phyloP scores from a whole-genome alignment of 2,797 vertebrate species.

The Paramormyrops hopkinsi region DNA sequence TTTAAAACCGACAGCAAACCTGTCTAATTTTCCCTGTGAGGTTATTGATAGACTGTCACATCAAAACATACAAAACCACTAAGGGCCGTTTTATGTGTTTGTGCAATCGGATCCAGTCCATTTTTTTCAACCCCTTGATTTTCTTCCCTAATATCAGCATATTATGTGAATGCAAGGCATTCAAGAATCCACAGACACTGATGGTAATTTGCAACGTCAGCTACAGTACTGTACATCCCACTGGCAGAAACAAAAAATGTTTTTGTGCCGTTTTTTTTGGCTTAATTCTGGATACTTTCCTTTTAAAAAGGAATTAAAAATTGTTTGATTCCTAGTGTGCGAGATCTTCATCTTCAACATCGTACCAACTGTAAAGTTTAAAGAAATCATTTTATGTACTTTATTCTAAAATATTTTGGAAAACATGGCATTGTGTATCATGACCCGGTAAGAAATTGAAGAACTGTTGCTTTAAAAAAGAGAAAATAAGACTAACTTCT shows the following conservation, averaged over 20 bases:
- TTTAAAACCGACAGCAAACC: constrained; percentile 75
- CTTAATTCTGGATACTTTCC: background rate
- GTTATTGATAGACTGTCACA: constrained; percentile 75
- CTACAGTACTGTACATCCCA: background rate
- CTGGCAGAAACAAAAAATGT: background rate
- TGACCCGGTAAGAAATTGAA: background rate
- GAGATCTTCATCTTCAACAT: background rate
- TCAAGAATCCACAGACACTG: background rate
- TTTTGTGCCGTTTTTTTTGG: background rate
- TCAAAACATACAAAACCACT: constrained; percentile 65
- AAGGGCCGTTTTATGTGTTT: constrained; percentile 73
- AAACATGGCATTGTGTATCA: background rate
- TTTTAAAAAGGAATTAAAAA: background rate
- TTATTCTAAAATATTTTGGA: background rate
- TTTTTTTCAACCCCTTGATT: background rate
- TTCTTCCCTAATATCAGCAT: background rate
- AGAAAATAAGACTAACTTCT: background rate
- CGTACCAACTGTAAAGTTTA: background rate
- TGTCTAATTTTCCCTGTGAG: constrained; percentile 70
- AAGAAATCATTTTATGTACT: background rate
- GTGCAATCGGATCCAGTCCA: constrained; percentile 57
- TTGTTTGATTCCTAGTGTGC: background rate
- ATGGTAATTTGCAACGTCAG: background rate
- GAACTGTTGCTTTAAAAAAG: background rate
- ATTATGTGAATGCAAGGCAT: background rate